phyloP scores from a whole-genome alignment of 2,888 invertebrate species.

The Orthosia incerta region DNA sequence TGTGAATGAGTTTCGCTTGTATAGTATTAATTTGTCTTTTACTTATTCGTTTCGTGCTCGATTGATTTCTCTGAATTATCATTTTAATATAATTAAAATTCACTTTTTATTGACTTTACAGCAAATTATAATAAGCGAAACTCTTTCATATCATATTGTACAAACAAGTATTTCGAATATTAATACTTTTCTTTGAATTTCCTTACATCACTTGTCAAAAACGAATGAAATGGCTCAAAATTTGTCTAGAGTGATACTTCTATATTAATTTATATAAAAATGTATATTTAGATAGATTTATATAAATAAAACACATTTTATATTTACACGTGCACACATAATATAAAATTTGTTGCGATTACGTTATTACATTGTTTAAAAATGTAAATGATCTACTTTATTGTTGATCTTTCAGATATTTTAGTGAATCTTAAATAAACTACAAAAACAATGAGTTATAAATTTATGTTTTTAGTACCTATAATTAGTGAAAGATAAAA shows the following conservation, averaged over 20 bases:
- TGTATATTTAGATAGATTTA: slow-evolving; percentile 17
- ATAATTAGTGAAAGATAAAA: slow-evolving; percentile 40
- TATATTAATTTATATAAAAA: slow-evolving; percentile 6
- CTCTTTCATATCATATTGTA: slow-evolving; percentile 41
- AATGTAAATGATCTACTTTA: slow-evolving; percentile 62
- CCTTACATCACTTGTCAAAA: slow-evolving; percentile 52
- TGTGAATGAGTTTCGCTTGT: slow-evolving; percentile 37
- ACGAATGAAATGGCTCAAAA: slow-evolving; percentile 60
- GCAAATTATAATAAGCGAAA: slow-evolving; percentile 14
- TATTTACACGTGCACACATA: slow-evolving; percentile 29
- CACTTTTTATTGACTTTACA: neutral
- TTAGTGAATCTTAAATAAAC: slow-evolving; percentile 67
- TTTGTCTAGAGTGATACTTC: slow-evolving; percentile 45
- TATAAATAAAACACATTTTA: slow-evolving; percentile 29
- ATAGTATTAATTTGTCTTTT: neutral
- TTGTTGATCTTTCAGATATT: slow-evolving; percentile 73
- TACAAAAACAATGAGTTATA: slow-evolving; percentile 50
- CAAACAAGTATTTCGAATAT: slow-evolving; percentile 50
- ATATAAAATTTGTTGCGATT: slow-evolving; percentile 44
- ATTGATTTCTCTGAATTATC: slow-evolving; percentile 5
- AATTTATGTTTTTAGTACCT: slow-evolving; percentile 42
- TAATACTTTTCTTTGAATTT: slow-evolving; percentile 14
- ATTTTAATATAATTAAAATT: too few species aligned
- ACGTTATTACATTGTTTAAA: slow-evolving; percentile 57
- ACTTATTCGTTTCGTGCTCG: neutral